Evolutionary conservation across 2,797 vertebrate species (phyloP).

Genomic region (Lepilemur ruficaudatus): DNA sequence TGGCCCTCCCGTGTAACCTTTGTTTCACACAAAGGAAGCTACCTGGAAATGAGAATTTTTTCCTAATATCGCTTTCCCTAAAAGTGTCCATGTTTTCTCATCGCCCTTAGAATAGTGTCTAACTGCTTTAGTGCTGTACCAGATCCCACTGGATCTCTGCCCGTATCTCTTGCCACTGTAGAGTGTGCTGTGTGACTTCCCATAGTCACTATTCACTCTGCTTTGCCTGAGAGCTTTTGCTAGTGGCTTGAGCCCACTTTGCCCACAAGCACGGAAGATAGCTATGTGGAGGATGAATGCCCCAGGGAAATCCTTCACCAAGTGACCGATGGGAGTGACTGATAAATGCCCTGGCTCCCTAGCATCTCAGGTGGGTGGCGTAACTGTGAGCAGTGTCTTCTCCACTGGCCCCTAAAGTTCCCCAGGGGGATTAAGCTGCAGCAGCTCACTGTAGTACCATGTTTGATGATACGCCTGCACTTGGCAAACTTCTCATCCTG

Average conservation of each 20-base stretch:
- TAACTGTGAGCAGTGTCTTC: not conserved
- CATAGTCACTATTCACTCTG: too few relatives aligned
- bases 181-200: not conserved
- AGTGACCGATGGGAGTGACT: not conserved
- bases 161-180: not conserved
- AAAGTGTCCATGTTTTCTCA: not conserved
- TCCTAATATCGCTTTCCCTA: not conserved
- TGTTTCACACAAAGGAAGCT: not conserved
- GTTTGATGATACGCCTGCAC: not conserved
- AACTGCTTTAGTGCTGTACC: not conserved
- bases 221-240: not conserved
- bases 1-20: not conserved
- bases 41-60: not conserved
- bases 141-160: not conserved
- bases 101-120: not conserved
- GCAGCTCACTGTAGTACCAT: not conserved
- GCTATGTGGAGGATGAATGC: not conserved
- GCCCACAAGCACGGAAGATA: not conserved
- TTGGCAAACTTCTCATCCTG: not conserved
- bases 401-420: not conserved
- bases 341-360: not conserved
- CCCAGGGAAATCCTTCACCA: not conserved
- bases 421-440: not conserved
- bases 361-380: not conserved
- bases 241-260: not conserved